Evolutionary conservation across 2,113 vertebrate genomes (phyloP), one percentile per base, ranked within the genome.

Genomic region (Zosterops lateralis): DNA sequence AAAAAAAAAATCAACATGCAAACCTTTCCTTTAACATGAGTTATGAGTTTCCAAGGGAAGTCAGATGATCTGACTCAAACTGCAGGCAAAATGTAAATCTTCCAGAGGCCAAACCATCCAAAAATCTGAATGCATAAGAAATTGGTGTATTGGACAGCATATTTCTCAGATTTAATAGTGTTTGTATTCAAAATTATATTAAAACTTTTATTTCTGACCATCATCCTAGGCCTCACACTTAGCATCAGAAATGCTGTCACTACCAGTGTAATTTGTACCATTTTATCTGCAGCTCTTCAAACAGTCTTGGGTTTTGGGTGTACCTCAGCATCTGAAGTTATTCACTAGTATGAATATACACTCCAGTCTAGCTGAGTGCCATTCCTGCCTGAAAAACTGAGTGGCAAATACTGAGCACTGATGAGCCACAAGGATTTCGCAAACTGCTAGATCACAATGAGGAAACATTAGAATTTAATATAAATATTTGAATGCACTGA

Each of bases 111-210:
- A 75, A 82, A 58, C 4, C 16, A 50, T 21, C 1, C 1, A 42
- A 50, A 68, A 48, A 2, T 6, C 2, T 0, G 0, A 51, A 60
- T 1, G 20, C 3, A 14, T 34, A 44, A 56, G 40, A 84, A 76
- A 40, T 0, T 17, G 3, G 3, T 28, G 17, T 25, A 17, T 5
- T 73, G 44, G 58, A 71, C 10, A 36, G 28, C 4, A 53, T 17
- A 45, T 42, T 51, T 57, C 5, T 24, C 13, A 62, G 36, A 45
- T 50, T 64, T 51, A 36, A 51, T 29, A 50, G 3, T 3, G 4
- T 47, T 66, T 81, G 7, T 29, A 21, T 22, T 66, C 40, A 74
- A 78, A 50, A 14, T 79, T n/a, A 24, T 65, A 29, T 60, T 54
- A 72, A 84, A 88, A 50, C 2, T 6, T 54, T 71, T 50, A 3